Evolutionary conservation across 2,113 vertebrate genomes (phyloP).

Genomic region (Dicerorhinus sumatrensis): DNA sequence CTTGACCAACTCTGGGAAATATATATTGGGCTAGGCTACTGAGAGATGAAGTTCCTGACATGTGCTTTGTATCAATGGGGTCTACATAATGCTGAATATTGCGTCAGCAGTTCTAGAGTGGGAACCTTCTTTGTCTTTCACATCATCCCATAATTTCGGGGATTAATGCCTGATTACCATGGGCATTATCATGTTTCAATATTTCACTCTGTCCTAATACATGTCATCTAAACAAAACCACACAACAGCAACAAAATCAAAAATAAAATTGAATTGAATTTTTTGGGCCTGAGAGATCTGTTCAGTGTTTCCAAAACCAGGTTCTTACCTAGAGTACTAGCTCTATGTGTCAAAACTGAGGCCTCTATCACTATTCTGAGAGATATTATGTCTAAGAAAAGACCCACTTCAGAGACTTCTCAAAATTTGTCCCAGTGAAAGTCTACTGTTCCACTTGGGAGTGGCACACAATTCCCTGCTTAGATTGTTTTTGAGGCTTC

Average conservation of each 20-base stretch:
- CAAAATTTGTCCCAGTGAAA: neutral
- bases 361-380: neutral
- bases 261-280: neutral
- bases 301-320: neutral
- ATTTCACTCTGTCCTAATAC: neutral
- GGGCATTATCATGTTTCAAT: neutral
- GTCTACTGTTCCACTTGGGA: neutral
- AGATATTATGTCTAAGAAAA: neutral
- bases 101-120: neutral
- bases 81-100: neutral
- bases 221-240: neutral
- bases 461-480: neutral
- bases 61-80: neutral
- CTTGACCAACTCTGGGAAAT: neutral
- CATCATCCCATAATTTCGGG: neutral
- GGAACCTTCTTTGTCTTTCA: neutral
- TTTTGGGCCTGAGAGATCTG: neutral
- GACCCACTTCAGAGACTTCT: neutral
- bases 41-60: neutral
- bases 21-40: neutral
- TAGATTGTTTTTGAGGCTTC: neutral
- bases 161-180: neutral
- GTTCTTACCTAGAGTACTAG: neutral
- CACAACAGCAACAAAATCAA: neutral
- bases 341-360: neutral